Percentiles rank a stretch among this genome's conserved stretches.
Conservation (phyloP, 2,797 vertebrate genomes). For the Gymnodraco acuticeps region DNA sequence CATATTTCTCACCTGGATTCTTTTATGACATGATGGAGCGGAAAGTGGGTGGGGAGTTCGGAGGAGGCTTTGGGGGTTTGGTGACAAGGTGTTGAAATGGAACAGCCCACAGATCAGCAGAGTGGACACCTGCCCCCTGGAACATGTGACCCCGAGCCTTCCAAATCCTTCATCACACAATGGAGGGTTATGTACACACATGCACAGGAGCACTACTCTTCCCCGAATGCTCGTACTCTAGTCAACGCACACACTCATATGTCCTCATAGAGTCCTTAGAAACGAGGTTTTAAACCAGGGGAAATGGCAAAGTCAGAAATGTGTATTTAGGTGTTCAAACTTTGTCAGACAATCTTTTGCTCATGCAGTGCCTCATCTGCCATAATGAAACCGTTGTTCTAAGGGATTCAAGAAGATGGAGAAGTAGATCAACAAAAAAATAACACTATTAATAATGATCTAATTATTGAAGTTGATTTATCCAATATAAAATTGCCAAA, state of each 20-base stretch:
- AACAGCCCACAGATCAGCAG: constrained; percentile 73
- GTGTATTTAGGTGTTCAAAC: no score
- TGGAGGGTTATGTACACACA: constrained; percentile 33
- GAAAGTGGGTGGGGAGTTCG: constrained; percentile 33
- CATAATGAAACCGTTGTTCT: no score
- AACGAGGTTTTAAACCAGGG: neutral
- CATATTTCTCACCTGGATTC: constrained; percentile 50
- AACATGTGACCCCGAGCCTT: constrained; percentile 71
- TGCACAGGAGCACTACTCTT: constrained; percentile 1
- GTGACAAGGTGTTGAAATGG: constrained; percentile 82
- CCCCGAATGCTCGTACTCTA: neutral
- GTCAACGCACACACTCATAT: neutral
- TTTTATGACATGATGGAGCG: constrained; percentile 47
- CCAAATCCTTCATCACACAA: constrained; percentile 70
- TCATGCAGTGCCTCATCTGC: no score
- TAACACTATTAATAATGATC: neutral
- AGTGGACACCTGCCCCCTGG: constrained; percentile 75
- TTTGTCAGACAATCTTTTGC: no score
- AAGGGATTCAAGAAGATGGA: no score
- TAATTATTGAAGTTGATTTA: neutral
- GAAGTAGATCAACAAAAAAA: neutral
- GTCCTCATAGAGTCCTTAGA: neutral
- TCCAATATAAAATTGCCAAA: neutral
- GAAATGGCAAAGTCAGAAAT: no score
- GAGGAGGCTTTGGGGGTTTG: constrained; percentile 49